Evolutionary conservation across 2,888 invertebrate species (phyloP), one percentile per base, ranked within the genome.

Genomic region (Gibbula magus): DNA sequence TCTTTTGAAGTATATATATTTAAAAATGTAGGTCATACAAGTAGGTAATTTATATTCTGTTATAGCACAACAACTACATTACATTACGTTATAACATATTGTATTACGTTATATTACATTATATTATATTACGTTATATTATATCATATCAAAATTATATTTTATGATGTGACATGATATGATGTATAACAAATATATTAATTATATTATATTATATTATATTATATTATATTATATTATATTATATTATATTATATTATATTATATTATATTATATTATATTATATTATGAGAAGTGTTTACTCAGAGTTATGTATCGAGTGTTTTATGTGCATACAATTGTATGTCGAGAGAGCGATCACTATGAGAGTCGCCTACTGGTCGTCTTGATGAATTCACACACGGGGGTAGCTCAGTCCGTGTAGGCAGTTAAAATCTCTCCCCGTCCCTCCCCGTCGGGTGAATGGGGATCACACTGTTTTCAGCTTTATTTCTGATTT

Each of bases 141-240:
- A 54, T 10, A 7, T 54, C 10, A 54, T 54, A 56, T 56, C n/a
- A 56, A n/a, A 18, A 56, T 56, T 56, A 56, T 56, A 56, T 56
- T 56, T 18, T 56, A 56, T 56, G n/a, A n/a, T n/a, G n/a, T n/a
- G n/a, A n/a, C n/a, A n/a, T n/a, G n/a, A n/a, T n/a, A n/a, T n/a
- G n/a, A n/a, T n/a, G n/a, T n/a, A n/a, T n/a, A n/a, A n/a, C n/a
- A n/a, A n/a, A n/a, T 56, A 56, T 56, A 56, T 56, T 56, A 56
- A 56, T 56, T 56, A 56, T 56, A 56, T 56, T 56, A 56, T 56
- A 56, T 56, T 56, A 56, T 56, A 56, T 56, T 56, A 56, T 56
- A 56, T 56, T 56, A 56, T 56, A 56, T 56, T 56, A 56, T 56
- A 56, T 56, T 56, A 56, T 56, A 56, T 56, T 56, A 56, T 56